Evolutionary conservation across 2,888 invertebrate genomes (phyloP), one percentile per base, ranked within the genome.

Genomic region (Spodoptera exigua): DNA sequence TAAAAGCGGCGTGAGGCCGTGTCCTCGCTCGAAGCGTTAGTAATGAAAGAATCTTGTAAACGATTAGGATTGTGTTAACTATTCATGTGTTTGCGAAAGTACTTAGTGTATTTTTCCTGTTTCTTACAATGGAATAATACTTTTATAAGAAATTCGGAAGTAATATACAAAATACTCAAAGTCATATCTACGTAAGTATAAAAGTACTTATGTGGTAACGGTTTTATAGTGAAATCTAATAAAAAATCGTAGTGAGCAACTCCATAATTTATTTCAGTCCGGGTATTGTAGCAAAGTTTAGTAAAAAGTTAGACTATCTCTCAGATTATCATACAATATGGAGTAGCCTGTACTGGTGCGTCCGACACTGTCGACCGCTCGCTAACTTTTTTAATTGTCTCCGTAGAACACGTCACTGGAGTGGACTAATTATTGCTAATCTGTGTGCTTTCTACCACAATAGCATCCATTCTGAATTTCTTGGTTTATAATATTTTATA

Each of bases 31-130:
- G 9, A 53, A 21, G 39, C 39, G 70, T 27, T 27, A 9, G 27
- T 78, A 80, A 84, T 80, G 81, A 80, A 68, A 62, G 66, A 82
- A 79, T 66, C 80, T 61, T 77, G 79, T 81, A 71, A 56, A 61
- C 75, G 77, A 81, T 83, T 80, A 79, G 78, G 60, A 57, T 51
- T 60, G 45, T 59, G 47, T 82, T 69, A 80, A 84, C 66, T 80
- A 83, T 82, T 80, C 68, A 80, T 49, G 47, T 58, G 41, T 61
- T 45, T 48, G 9, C 27, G 27, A 27, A 27, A 27, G 58, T 49
- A 52, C 40, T 45, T 27, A 27, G 61, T 49, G 7, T 27, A 7
- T 58, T 63, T 63, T 61, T 62, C 69, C 55, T 60, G 65, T 60
- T 67, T 14, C 45, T 34, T 40, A 11, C 14, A 32, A 61, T 63